A percentile compares a stretch with the other conserved stretches of the same genome.
phyloP scores from a whole-genome alignment of 2,113 vertebrate species.

The Gobio gobio region DNA sequence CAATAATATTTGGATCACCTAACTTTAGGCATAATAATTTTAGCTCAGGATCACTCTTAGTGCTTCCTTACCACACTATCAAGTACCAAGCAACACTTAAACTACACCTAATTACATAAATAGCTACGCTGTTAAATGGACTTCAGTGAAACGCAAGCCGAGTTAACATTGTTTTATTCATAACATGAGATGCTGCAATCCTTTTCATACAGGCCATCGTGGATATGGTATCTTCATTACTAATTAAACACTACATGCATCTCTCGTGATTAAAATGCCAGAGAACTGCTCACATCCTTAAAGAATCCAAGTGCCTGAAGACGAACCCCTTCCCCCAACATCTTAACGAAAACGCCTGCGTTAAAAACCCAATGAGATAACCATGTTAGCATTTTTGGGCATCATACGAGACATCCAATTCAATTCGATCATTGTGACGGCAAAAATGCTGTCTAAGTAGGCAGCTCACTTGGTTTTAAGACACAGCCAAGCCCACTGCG shows the following conservation, averaged over 20 bases:
- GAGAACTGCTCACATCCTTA: conserved; percentile 27
- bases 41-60: neutral
- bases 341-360: conserved; percentile 42
- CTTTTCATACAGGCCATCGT: conserved; percentile 33
- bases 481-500: neutral
- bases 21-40: neutral
- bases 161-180: conserved; percentile 46
- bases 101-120: neutral
- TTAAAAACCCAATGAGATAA: neutral
- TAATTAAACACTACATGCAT: conserved; percentile 52
- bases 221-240: conserved; percentile 37
- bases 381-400: neutral
- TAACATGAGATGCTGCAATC: conserved; percentile 25
- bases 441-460: neutral
- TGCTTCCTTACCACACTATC: neutral
- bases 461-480: neutral
- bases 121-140: conserved; percentile 18
- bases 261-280: conserved; percentile 27
- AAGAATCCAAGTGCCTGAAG: conserved; percentile 9
- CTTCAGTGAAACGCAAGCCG: neutral
- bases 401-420: neutral
- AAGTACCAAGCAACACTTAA: neutral
- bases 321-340: conserved; percentile 63
- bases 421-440: too few relatives aligned
- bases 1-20: neutral